phyloP scores from a whole-genome alignment of 2,797 vertebrate genomes.

The Brachyrhaphis roseni region DNA sequence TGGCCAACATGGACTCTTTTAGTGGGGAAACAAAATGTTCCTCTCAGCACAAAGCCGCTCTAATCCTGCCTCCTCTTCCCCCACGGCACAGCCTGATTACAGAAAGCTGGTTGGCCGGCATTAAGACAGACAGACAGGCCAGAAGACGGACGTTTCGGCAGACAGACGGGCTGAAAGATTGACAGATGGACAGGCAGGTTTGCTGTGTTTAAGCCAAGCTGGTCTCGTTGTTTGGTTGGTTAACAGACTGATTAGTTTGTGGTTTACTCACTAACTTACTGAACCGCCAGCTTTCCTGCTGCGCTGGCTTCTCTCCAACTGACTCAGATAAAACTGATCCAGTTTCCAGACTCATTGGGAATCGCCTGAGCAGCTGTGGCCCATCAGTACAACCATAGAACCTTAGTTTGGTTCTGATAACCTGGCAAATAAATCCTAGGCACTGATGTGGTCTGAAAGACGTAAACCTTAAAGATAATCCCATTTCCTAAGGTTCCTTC shows the following conservation, averaged over 20 bases:
- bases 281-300: conserved; percentile 23
- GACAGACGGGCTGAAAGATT: background rate
- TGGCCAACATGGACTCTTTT: conserved; percentile 72
- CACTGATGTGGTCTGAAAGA: background rate
- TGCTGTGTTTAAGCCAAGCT: conserved; percentile 8
- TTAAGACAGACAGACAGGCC: conserved; percentile 21
- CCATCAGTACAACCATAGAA: background rate
- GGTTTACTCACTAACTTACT: conserved; percentile 20
- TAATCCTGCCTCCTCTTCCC: conserved; percentile 67
- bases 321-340: conserved; percentile 11
- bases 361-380: background rate
- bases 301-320: background rate
- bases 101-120: conserved; percentile 48
- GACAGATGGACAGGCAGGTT: conserved; percentile 19
- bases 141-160: background rate
- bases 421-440: background rate
- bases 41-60: conserved; percentile 70
- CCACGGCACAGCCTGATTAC: conserved; percentile 65
- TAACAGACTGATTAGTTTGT: conserved; percentile 31
- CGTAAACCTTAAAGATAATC: background rate
- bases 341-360: background rate
- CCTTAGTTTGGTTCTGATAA: background rate
- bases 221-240: conserved; percentile 16
- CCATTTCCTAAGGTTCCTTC: background rate
- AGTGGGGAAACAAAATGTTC: conserved; percentile 82